phyloP scores from a whole-genome alignment of 1,140 invertebrate species.

The Hirudo medicinalis region DNA sequence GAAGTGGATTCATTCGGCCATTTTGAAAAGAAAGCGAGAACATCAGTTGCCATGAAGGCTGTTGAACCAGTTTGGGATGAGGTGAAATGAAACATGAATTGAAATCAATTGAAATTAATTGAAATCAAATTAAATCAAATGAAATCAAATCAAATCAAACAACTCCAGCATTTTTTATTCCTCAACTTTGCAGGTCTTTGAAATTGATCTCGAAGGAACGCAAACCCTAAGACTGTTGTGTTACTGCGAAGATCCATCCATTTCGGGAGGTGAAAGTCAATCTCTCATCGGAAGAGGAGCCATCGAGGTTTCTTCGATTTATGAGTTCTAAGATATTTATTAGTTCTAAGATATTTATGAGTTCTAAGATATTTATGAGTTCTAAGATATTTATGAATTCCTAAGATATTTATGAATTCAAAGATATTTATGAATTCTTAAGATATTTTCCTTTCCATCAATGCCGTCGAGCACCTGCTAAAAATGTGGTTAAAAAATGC shows the following conservation, averaged over 20 bases:
- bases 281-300: conserved; percentile 34
- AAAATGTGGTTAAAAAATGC: no score
- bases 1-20: conserved; percentile 89
- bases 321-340: no score
- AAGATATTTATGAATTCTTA: no score
- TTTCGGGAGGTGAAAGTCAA: conserved; percentile 35
- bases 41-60: conserved; percentile 48
- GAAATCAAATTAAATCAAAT: no score
- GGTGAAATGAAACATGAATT: conserved; percentile 21
- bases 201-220: conserved; percentile 77
- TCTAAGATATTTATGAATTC: no score
- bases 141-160: no score
- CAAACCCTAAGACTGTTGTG: conserved; percentile 72
- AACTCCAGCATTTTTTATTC: neutral
- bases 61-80: conserved; percentile 58
- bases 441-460: no score
- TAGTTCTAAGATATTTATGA: no score
- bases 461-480: no score
- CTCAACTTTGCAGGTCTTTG: conserved; percentile 53
- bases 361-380: no score
- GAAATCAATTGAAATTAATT: no score
- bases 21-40: conserved; percentile 80
- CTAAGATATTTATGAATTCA: no score
- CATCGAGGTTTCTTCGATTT: conserved; percentile 30
- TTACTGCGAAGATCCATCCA: conserved; percentile 45